Evolutionary conservation across 2,113 vertebrate genomes (phyloP), one percentile per base, ranked within the genome.

Genomic region (Neopipo cinnamomea): DNA sequence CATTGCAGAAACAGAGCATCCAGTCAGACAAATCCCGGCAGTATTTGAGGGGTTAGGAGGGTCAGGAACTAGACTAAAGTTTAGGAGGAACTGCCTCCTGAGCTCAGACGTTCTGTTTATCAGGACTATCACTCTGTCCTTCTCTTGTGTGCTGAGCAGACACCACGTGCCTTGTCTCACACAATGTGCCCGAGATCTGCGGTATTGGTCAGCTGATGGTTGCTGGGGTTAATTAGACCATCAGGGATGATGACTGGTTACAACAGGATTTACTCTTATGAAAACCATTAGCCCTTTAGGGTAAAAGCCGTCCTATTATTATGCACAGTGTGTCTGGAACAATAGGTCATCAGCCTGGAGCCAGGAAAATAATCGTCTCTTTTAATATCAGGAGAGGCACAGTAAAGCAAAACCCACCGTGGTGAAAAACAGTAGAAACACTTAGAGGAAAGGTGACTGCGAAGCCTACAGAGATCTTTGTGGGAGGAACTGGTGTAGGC

Each of bases 251-350:
- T 5, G 33, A 35, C 59, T 74, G 70, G 89, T 92, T 75, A 44
- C 76, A 63, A 68, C 76, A 47, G 68, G 61, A 84, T 86, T 95
- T 86, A 72, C 61, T n/a, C 59, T 10, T 78, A 67, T 8, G 67
- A 87, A 84, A 91, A 74, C 67, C 86, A 84, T 95, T 52, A 92
- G 61, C 59, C 59, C 59, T 77, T 86, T 1, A 75, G 56, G 83
- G 61, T 33, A 78, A 89, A 65, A 89, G 37, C 83, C 20, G 7
- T 21, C 68, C 94, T 39, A 78, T 95, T 95, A 89, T 95, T 78
- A 89, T 35, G 59, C 14, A 2, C 6, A 53, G 53, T 5, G 46
- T 50, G 80, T 78, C 89, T 91, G 76, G 73, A 93, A 93, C 73
- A 55, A 71, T 0, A 81, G 89, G 39, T 67, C 63, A 81, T 71